Evolutionary conservation across 2,888 invertebrate genomes (phyloP), one percentile per base, ranked within the genome.

Genomic region (Cryptocephalus moraei): DNA sequence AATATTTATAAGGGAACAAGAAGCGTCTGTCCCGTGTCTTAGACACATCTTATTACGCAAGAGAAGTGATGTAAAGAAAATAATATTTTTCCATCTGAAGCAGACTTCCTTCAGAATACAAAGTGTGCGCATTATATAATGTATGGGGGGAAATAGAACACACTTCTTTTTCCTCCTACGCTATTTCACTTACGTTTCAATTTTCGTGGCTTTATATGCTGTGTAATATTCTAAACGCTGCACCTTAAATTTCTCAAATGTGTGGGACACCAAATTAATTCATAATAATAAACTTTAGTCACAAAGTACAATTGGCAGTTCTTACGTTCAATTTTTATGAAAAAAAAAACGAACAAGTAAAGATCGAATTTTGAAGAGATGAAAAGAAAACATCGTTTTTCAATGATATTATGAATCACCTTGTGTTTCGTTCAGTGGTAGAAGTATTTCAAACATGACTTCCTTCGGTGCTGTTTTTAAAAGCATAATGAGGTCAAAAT

Each of bases 61-160:
- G 60, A 64, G 62, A 63, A 63, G 62, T 65, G 65, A 65, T 63
- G 64, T 62, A 64, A 65, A 64, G 65, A 64, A 66, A 66, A 66
- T 66, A 66, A 66, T 66, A 66, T 67, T 67, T 66, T 65, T 64
- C 66, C 66, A 67, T 67, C 63, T 65, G 59, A 57, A 61, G 61
- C 63, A 62, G 62, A 62, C 63, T 63, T 57, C 63, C 62, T 61
- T 63, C 64, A 46, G 66, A 65, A 67, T 67, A 67, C 66, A 66
- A 67, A 67, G 64, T 67, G 62, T 64, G 64, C 62, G 66, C 66
- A 11, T 36, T 36, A 36, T n/a, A 36, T n/a, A 36, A 11, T n/a
- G 36, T 65, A 65, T 63, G 60, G 58, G 60, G 58, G 63, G 62
- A 65, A 65, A 65, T 64, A 57, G 63, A 64, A 58, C 62, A 58